Conservation (phyloP, 2,888 invertebrate species). For the Eupithecia subfuscata region DNA sequence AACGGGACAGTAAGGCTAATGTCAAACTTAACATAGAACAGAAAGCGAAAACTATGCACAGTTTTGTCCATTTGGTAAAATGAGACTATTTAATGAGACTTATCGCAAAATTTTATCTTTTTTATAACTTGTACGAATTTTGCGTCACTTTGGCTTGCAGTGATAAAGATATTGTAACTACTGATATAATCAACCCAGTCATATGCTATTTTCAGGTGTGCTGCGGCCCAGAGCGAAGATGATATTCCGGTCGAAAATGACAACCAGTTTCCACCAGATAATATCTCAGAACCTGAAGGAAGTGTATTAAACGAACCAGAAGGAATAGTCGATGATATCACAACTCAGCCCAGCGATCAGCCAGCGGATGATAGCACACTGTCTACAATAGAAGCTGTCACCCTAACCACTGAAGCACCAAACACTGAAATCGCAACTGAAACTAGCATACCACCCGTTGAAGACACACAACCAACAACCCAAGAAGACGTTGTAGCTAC, state of each 20-base stretch:
- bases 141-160: conserved; percentile 65
- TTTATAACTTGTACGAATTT: conserved; percentile 67
- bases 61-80: conserved; percentile 18
- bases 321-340: conserved; percentile 45
- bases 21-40: background rate
- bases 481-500: background rate
- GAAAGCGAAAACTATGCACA: background rate
- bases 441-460: background rate
- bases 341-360: background rate
- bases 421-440: background rate
- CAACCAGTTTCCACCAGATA: conserved; percentile 74
- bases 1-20: background rate
- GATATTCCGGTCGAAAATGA: conserved; percentile 73
- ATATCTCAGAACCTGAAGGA: conserved; percentile 57
- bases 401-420: background rate
- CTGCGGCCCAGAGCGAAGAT: conserved; percentile 64
- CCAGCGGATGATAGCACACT: background rate
- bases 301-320: conserved; percentile 61
- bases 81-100: conserved; percentile 26
- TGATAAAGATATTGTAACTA: conserved; percentile 59
- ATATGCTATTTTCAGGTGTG: conserved; percentile 59
- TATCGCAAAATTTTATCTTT: conserved; percentile 74
- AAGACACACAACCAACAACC: background rate
- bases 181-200: conserved; percentile 60
- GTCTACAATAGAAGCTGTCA: background rate